phyloP scores from a whole-genome alignment of 1,140 invertebrate species.

The Drosophila ficusphila region DNA sequence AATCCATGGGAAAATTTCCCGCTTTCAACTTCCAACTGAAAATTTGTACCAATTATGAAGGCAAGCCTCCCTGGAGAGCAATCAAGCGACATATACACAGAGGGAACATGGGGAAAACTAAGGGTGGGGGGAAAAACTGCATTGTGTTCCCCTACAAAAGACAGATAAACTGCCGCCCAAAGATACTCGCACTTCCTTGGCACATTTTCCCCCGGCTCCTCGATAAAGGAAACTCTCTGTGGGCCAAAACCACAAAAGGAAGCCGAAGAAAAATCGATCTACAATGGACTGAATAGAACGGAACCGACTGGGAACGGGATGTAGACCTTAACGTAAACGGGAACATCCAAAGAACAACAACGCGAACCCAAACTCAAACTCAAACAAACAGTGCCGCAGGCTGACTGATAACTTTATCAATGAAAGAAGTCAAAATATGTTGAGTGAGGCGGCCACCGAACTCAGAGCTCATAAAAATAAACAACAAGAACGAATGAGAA shows the following conservation, averaged over 20 bases:
- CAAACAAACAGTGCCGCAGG: slow-evolving; percentile 58
- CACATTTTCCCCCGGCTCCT: slow-evolving; percentile 1
- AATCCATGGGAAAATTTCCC: slow-evolving; percentile 40
- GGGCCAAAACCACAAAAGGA: slow-evolving; percentile 39
- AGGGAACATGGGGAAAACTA: slow-evolving; percentile 1
- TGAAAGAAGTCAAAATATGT: slow-evolving; percentile 65
- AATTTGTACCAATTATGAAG: slow-evolving; percentile 69
- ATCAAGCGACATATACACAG: slow-evolving; percentile 38
- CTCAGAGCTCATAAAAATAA: slow-evolving; percentile 39
- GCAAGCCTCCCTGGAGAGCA: slow-evolving; percentile 67
- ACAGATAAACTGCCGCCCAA: slow-evolving; percentile 34
- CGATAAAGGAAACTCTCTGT: slow-evolving; percentile 36
- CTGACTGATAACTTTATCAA: slow-evolving; percentile 80
- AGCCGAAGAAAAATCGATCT: slow-evolving; percentile 36
- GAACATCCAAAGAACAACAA: slow-evolving; percentile 23
- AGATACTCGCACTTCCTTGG: slow-evolving; percentile 42
- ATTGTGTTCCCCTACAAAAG: slow-evolving; percentile 40
- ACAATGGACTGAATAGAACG: slow-evolving; percentile 42
- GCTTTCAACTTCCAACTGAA: slow-evolving; percentile 9
- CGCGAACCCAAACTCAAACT: slow-evolving; percentile 7
- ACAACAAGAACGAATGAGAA: slow-evolving; percentile 13
- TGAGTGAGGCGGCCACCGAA: slow-evolving; percentile 41
- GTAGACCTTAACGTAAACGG: slow-evolving; percentile 37
- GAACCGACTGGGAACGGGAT: slow-evolving; percentile 49
- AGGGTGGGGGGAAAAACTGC: not conserved